Evolutionary conservation across 1,140 invertebrate species (phyloP).

Genomic region (Leptoteleia sp.): DNA sequence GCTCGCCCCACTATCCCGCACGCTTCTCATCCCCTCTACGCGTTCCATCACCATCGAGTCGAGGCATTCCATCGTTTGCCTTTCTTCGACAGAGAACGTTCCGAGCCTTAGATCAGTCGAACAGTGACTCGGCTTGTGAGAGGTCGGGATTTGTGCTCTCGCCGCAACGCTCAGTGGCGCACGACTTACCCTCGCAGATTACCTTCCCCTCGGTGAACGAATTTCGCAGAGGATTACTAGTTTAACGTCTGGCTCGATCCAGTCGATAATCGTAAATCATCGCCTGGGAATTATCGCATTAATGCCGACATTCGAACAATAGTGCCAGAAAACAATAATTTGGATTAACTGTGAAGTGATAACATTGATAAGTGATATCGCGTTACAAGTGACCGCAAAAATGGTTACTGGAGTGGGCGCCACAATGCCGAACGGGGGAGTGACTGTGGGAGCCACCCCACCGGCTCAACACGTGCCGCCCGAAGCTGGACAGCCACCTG

Average conservation of each 20-base stretch:
- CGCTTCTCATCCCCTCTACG: constrained; percentile 58
- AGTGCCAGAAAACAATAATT: constrained; percentile 37
- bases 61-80: constrained; percentile 75
- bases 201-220: neutral
- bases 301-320: no score
- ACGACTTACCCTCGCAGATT: no score
- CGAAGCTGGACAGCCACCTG: constrained; percentile 79
- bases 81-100: constrained; percentile 74
- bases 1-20: constrained; percentile 73
- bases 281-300: no score
- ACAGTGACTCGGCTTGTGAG: constrained; percentile 73
- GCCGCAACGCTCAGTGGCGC: neutral
- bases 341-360: constrained; percentile 71
- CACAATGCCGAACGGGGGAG: constrained; percentile 79
- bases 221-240: constrained; percentile 17
- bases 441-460: constrained; percentile 78
- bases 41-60: constrained; percentile 57
- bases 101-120: constrained; percentile 75
- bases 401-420: constrained; percentile 81
- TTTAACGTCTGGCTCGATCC: no score
- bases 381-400: constrained; percentile 43
- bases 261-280: no score
- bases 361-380: constrained; percentile 55
- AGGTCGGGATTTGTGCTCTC: constrained; percentile 67
- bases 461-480: constrained; percentile 80